Evolutionary conservation across 2,888 invertebrate species (phyloP).

Genomic region (Salticus scenicus): DNA sequence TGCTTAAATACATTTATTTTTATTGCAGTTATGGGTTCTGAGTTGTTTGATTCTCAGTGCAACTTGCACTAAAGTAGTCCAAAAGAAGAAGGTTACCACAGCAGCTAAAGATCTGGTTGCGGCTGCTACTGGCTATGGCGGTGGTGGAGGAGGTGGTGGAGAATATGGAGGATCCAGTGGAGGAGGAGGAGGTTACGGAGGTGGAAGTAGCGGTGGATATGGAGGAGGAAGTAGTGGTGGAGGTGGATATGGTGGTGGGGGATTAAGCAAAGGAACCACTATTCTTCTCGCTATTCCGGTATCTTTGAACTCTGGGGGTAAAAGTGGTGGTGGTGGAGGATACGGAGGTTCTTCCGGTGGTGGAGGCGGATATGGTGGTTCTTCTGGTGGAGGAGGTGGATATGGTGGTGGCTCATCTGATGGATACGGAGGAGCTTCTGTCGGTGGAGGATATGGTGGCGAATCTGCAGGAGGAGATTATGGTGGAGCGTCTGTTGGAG

Average conservation of each 20-base stretch:
- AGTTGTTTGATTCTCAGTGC: conserved; percentile 58
- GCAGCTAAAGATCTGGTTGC: conserved; percentile 45
- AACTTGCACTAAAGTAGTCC: conserved; percentile 42
- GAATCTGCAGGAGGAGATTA: conserved; percentile 46
- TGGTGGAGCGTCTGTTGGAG: conserved; percentile 36
- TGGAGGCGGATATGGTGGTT: conserved; percentile 49
- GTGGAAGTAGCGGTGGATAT: conserved; percentile 29
- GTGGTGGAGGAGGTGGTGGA: conserved; percentile 27
- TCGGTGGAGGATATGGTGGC: conserved; percentile 35
- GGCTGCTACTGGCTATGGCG: conserved; percentile 55
- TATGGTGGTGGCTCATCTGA: conserved; percentile 35
- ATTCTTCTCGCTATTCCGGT: conserved; percentile 53
- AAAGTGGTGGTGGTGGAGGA: conserved; percentile 48
- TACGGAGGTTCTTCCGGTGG: conserved; percentile 29
- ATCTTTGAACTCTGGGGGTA: conserved; percentile 31
- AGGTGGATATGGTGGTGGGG: neutral
- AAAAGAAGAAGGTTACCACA: conserved; percentile 42
- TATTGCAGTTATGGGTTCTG: conserved; percentile 53
- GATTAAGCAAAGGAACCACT: conserved; percentile 38
- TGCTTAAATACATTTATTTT: too few species aligned
- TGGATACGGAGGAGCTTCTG: conserved; percentile 16
- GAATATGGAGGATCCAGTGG: conserved; percentile 20
- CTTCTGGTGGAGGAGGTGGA: conserved; percentile 49
- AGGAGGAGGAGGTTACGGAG: conserved; percentile 15
- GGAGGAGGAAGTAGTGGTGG: conserved; percentile 18